Evolutionary conservation across 2,113 vertebrate species (phyloP).

Genomic region (Zeus faber): DNA sequence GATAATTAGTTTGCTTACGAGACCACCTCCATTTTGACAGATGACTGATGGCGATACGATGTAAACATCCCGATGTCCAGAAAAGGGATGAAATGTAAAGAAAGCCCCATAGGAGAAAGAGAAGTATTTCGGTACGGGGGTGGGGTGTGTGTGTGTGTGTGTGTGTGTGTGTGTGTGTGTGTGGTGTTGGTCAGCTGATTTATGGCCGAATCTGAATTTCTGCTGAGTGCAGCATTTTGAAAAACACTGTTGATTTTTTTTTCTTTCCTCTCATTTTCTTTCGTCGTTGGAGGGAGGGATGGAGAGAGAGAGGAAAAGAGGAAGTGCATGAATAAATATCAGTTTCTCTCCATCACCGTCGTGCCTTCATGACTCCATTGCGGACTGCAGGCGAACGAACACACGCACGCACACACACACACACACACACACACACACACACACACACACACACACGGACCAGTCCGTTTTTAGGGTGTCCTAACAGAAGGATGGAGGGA

Average conservation of each 20-base stretch:
- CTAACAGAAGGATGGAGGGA: neutral
- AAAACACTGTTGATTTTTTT: conserved; percentile 42
- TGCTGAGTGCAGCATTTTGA: conserved; percentile 73
- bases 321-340: conserved; percentile 75
- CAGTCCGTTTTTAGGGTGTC: neutral
- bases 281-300: conserved; percentile 35
- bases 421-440: neutral
- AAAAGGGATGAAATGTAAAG: conserved; percentile 72
- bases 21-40: conserved; percentile 60
- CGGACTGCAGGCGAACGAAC: conserved; percentile 10
- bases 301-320: too few species aligned
- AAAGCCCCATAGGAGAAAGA: conserved; percentile 85
- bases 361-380: conserved; percentile 69
- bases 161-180: conserved; percentile 10
- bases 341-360: conserved; percentile 61
- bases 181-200: conserved; percentile 80
- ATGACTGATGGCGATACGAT: conserved; percentile 52
- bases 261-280: conserved; percentile 37
- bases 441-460: too few species aligned
- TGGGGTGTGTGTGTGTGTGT: conserved; percentile 29
- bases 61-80: conserved; percentile 62
- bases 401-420: conserved; percentile 8
- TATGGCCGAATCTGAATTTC: conserved; percentile 68
- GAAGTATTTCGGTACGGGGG: too few species aligned
- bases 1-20: conserved; percentile 72